A percentile compares a stretch with the other conserved stretches of the same genome.
Conservation (phyloP, 2,888 invertebrate species). For the Meteorus cinctellus region DNA sequence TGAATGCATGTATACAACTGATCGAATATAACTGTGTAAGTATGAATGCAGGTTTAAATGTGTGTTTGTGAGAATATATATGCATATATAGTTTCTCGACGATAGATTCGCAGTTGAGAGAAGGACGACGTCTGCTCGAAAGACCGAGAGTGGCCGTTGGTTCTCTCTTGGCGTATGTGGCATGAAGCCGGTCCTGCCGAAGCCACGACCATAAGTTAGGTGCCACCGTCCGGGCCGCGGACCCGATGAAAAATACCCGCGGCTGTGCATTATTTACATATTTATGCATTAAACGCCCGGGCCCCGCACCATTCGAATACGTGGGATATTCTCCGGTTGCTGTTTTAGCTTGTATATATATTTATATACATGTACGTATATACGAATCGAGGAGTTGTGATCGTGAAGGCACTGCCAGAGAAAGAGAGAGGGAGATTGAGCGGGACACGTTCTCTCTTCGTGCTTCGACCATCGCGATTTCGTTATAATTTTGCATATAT, state of each 20-base stretch:
- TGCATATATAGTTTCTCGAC: conserved; percentile 51
- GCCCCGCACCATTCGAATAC: conserved; percentile 41
- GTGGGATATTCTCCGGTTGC: conserved; percentile 53
- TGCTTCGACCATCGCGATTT: conserved; percentile 32
- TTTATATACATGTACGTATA: conserved; percentile 29
- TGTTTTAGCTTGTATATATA: conserved; percentile 27
- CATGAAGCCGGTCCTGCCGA: conserved; percentile 55
- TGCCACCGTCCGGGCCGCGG: conserved; percentile 59
- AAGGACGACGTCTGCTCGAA: conserved; percentile 52
- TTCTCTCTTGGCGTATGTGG: conserved; percentile 30
- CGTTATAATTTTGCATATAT: conserved; percentile 31
- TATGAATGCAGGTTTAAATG: not conserved
- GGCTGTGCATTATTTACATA: conserved; percentile 68
- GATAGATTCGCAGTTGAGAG: conserved; percentile 64
- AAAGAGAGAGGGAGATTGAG: conserved; percentile 12
- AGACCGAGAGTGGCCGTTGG: conserved; percentile 31
- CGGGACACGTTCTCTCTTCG: conserved; percentile 13
- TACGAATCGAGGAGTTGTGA: conserved; percentile 22
- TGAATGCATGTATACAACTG: not conserved
- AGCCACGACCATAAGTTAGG: conserved; percentile 67
- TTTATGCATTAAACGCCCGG: conserved; percentile 67
- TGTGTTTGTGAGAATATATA: not conserved
- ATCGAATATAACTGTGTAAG: not conserved
- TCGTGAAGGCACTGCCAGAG: conserved; percentile 29
- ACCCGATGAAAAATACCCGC: conserved; percentile 66